Conservation (phyloP, 2,797 vertebrate genomes). For the Staurois parvus region DNA sequence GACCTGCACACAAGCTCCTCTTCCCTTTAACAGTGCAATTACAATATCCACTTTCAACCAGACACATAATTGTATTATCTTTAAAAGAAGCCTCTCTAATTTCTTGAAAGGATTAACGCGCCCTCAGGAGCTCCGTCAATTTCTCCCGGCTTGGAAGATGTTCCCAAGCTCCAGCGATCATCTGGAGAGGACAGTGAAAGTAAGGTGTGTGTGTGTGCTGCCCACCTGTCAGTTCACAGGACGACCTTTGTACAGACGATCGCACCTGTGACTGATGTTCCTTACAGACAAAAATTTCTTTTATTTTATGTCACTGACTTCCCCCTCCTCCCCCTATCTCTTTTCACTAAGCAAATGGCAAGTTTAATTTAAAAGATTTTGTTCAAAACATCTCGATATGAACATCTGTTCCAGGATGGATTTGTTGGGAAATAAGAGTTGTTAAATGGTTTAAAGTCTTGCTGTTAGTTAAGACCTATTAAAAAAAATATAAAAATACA, state of each 20-base stretch:
- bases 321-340: not conserved
- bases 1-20: constrained; percentile 35
- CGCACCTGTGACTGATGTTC: constrained; percentile 35
- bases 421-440: too few relatives aligned
- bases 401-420: too few relatives aligned
- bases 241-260: constrained; percentile 26
- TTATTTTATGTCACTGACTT: not conserved
- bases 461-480: too few relatives aligned
- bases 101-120: constrained; percentile 42
- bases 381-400: too few relatives aligned
- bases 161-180: constrained; percentile 35
- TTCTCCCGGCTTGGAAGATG: not conserved
- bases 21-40: constrained; percentile 31
- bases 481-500: too few relatives aligned
- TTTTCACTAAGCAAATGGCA: constrained; percentile 42
- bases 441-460: too few relatives aligned
- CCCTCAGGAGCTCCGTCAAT: constrained; percentile 11
- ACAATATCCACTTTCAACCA: constrained; percentile 56
- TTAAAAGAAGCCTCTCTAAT: constrained; percentile 52
- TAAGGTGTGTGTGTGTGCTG: constrained; percentile 33
- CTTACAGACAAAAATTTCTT: constrained; percentile 44
- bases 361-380: not conserved
- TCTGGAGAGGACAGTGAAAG: constrained; percentile 47
- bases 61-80: constrained; percentile 27
- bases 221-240: constrained; percentile 35